phyloP scores from a whole-genome alignment of 2,113 vertebrate species.

The Ptychochromis oligacanthus region DNA sequence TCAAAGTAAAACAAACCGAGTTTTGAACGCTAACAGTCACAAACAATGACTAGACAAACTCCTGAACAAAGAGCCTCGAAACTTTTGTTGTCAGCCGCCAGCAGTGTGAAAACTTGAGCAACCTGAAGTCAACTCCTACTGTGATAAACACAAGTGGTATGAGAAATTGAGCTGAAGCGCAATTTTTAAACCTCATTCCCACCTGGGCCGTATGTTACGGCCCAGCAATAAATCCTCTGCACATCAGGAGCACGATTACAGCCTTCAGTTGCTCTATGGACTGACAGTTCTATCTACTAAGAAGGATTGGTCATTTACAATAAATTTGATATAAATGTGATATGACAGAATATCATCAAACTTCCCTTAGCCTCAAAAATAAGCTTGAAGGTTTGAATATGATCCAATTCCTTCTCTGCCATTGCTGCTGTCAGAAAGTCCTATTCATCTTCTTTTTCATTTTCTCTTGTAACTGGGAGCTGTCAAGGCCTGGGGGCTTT shows the following conservation, averaged over 20 bases:
- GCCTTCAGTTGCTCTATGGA: slow-evolving; percentile 15
- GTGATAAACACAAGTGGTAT: slow-evolving; percentile 1
- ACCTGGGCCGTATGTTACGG: not conserved
- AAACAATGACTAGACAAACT: not conserved
- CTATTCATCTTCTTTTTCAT: slow-evolving; percentile 73
- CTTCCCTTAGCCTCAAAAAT: slow-evolving; percentile 46
- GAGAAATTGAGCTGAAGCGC: slow-evolving; percentile 1
- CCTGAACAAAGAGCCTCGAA: not conserved
- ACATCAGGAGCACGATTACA: slow-evolving; percentile 8
- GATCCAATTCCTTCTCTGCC: slow-evolving; percentile 69
- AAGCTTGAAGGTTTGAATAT: slow-evolving; percentile 62
- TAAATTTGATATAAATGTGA: slow-evolving; percentile 62
- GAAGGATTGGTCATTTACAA: slow-evolving; percentile 59
- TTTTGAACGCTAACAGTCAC: not conserved
- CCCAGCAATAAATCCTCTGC: slow-evolving; percentile 35
- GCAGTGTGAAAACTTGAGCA: not conserved
- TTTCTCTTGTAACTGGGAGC: slow-evolving; percentile 70
- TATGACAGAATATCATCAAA: slow-evolving; percentile 71
- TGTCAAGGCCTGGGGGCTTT: slow-evolving; percentile 65
- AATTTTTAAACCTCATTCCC: slow-evolving; percentile 1
- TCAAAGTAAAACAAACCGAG: slow-evolving; percentile 5
- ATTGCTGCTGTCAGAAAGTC: slow-evolving; percentile 62
- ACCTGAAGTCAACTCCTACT: not conserved
- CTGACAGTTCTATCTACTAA: slow-evolving; percentile 46
- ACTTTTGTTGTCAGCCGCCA: not conserved